Conservation (phyloP, 2,113 vertebrate species). For the Smithornis capensis region DNA sequence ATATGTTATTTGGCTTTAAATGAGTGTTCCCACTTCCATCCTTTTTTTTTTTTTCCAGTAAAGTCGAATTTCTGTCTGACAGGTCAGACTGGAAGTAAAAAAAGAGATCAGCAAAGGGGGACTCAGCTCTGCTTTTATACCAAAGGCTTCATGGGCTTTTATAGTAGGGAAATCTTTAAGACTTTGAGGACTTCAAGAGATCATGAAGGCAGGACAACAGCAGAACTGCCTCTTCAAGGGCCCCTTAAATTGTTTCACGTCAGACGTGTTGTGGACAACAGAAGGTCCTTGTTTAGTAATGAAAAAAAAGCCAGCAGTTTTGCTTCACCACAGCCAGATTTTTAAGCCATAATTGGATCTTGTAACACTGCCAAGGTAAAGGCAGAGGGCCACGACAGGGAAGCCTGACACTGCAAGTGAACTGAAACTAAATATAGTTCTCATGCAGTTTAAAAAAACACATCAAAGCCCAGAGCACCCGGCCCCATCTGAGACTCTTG, state of each 20-base stretch:
- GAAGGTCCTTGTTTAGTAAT: conserved; percentile 76
- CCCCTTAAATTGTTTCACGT: conserved; percentile 27
- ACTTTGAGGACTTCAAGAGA: conserved; percentile 27
- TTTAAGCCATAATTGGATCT: conserved; percentile 76
- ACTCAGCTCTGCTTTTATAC: background rate
- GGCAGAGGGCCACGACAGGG: conserved; percentile 66
- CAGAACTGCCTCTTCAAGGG: conserved; percentile 14
- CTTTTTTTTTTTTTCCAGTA: background rate
- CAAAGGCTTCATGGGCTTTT: background rate
- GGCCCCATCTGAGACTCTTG: background rate
- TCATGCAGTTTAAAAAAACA: conserved; percentile 54
- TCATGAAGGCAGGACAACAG: background rate
- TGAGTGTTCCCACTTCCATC: background rate
- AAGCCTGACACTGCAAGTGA: conserved; percentile 69
- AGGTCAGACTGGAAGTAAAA: conserved; percentile 31
- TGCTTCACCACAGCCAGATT: conserved; percentile 67
- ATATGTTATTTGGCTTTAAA: background rate
- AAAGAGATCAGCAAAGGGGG: background rate
- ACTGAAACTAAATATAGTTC: conserved; percentile 75
- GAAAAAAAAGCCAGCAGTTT: conserved; percentile 70
- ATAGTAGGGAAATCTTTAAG: conserved; percentile 1
- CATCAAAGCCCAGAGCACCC: conserved; percentile 43
- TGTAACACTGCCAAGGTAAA: conserved; percentile 71
- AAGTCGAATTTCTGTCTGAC: conserved; percentile 32
- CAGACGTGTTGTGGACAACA: conserved; percentile 66